These are phyloP conservation scores for Agonopterix heracliana DNA, from an alignment of 2,888 invertebrate genomes.

Conservation along the genomic window DNA sequence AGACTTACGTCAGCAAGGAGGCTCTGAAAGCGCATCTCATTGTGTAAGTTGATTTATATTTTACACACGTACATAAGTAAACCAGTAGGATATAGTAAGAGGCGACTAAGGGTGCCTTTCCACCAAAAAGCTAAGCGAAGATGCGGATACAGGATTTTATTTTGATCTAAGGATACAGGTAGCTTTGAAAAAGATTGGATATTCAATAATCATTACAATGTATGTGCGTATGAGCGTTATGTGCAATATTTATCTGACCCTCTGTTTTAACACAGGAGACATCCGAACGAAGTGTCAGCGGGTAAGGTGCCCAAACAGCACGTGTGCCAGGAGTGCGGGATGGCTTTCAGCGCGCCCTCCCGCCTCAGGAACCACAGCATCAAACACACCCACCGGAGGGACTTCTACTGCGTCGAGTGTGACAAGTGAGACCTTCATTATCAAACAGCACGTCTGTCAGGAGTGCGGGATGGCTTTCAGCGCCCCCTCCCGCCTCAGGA, in stretches of 20 bases:
- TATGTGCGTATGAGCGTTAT: background rate
- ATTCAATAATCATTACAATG: background rate
- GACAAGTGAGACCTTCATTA: too few relatives aligned
- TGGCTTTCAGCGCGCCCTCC: constrained; percentile 42
- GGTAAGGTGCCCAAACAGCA: constrained; percentile 22
- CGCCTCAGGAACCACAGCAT: constrained; percentile 38
- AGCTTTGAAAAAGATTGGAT: background rate
- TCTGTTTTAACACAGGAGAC: constrained; percentile 24
- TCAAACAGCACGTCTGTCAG: too few relatives aligned
- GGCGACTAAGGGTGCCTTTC: too few relatives aligned
- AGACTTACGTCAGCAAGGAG: constrained; percentile 38
- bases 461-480: too few relatives aligned
- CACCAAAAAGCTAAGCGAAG: too few relatives aligned
- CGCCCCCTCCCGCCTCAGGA: too few relatives aligned
- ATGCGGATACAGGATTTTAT: too few relatives aligned
- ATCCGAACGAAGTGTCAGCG: constrained; percentile 32
- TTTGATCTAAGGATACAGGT: too few relatives aligned
- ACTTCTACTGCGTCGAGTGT: constrained; percentile 61
- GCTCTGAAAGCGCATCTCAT: constrained; percentile 43
- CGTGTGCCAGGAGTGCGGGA: constrained; percentile 44
- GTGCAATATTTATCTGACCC: background rate
- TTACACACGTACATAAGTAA: background rate
- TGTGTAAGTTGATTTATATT: constrained; percentile 28
- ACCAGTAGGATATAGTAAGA: background rate
- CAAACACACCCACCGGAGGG: constrained; percentile 35